Conservation (phyloP, 2,888 invertebrate species). For the Psococerastis gibbosa region DNA sequence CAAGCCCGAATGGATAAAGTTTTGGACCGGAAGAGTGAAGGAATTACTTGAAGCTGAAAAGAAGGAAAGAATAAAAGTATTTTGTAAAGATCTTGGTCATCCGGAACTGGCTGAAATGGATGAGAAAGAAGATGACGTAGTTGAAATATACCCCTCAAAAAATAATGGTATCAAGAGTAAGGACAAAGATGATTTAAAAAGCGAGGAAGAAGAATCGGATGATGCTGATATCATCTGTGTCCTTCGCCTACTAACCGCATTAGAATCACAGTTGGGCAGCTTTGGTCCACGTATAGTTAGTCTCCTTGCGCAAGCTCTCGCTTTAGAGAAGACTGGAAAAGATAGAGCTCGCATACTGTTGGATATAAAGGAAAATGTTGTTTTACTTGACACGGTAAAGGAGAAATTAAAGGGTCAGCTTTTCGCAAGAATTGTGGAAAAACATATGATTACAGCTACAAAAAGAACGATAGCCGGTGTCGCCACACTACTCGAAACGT, state of each 20-base stretch:
- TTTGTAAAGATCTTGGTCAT: constrained; percentile 39
- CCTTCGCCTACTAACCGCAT: constrained; percentile 53
- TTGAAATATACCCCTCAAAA: constrained; percentile 16
- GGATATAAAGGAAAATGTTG: constrained; percentile 44
- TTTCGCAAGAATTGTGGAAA: constrained; percentile 45
- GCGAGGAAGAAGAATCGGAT: constrained; percentile 17
- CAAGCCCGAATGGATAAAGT: constrained; percentile 74
- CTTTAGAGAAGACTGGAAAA: constrained; percentile 45
- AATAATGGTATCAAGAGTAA: constrained; percentile 17
- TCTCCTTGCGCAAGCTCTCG: constrained; percentile 54
- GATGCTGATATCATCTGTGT: constrained; percentile 35
- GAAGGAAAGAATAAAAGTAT: constrained; percentile 42
- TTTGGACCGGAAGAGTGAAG: constrained; percentile 66
- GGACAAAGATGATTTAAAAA: constrained; percentile 20
- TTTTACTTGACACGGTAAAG: constrained; percentile 65
- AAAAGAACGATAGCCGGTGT: constrained; percentile 57
- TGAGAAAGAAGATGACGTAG: constrained; percentile 10
- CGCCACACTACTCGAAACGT: constrained; percentile 34
- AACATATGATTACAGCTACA: constrained; percentile 45
- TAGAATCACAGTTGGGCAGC: constrained; percentile 70
- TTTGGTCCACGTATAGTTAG: constrained; percentile 62
- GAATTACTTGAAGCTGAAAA: constrained; percentile 54
- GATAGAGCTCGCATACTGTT: constrained; percentile 45
- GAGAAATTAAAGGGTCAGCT: constrained; percentile 66
- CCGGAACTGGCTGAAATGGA: constrained; percentile 23